Conservation (phyloP, 2,888 invertebrate genomes). For the Sarcophaga subvicina region DNA sequence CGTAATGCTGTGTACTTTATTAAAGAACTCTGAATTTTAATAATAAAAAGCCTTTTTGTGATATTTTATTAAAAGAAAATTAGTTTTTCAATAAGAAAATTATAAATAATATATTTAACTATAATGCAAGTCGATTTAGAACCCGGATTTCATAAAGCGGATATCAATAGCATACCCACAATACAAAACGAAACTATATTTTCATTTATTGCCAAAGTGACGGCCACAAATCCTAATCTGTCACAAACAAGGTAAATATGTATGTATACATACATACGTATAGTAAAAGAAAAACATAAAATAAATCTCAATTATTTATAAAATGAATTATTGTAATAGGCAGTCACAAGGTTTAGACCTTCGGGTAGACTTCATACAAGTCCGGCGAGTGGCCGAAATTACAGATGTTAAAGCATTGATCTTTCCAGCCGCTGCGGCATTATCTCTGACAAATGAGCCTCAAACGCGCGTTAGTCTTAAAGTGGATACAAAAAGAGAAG, state of each 20-base stretch:
- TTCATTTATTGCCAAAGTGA: slow-evolving; percentile 75
- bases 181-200: slow-evolving; percentile 78
- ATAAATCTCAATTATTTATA: background rate
- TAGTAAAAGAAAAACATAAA: background rate
- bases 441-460: slow-evolving; percentile 72
- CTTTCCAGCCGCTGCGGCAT: slow-evolving; percentile 73
- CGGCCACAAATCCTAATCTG: slow-evolving; percentile 41
- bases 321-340: slow-evolving; percentile 57
- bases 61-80: background rate
- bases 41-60: slow-evolving; percentile 24
- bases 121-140: slow-evolving; percentile 76
- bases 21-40: background rate
- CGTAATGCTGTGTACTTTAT: background rate
- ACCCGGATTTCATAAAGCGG: slow-evolving; percentile 79
- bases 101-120: slow-evolving; percentile 55
- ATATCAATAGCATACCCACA: slow-evolving; percentile 76
- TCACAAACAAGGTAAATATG: slow-evolving; percentile 33
- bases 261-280: background rate
- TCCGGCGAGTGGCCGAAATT: slow-evolving; percentile 73
- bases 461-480: slow-evolving; percentile 75
- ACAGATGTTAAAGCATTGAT: slow-evolving; percentile 77
- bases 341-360: slow-evolving; percentile 73
- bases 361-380: slow-evolving; percentile 79
- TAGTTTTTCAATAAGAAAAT: slow-evolving; percentile 10
- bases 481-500: slow-evolving; percentile 73